Conservation (phyloP, 2,888 invertebrate genomes). For the Coelopa pilipes region DNA sequence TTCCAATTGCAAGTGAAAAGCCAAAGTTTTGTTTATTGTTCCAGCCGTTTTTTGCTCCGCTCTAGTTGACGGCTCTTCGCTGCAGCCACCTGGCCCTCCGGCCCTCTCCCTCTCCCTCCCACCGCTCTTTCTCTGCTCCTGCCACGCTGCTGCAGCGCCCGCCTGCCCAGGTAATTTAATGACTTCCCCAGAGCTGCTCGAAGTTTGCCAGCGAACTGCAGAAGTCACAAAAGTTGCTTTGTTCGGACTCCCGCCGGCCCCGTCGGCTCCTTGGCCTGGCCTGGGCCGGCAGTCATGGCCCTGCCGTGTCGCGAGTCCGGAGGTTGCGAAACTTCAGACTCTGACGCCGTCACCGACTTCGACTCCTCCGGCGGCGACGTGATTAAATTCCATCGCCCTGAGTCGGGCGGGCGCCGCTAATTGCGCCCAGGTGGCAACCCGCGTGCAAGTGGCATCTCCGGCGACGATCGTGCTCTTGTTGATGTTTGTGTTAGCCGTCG, state of each 20-base stretch:
- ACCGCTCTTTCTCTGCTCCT: too few relatives aligned
- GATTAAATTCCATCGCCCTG: too few relatives aligned
- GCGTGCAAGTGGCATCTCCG: neutral
- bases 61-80: slow-evolving; percentile 5
- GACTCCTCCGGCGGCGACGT: too few relatives aligned
- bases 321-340: too few relatives aligned
- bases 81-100: neutral
- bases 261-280: neutral
- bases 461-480: too few relatives aligned
- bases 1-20: slow-evolving; percentile 9
- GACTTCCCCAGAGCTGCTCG: slow-evolving; percentile 37
- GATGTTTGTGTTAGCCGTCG: too few relatives aligned
- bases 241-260: neutral
- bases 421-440: neutral
- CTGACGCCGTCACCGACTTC: too few relatives aligned
- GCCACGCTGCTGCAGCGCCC: neutral
- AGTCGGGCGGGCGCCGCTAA: too few relatives aligned
- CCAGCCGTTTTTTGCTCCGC: slow-evolving; percentile 24
- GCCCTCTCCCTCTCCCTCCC: neutral
- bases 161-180: slow-evolving; percentile 47
- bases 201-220: too few relatives aligned
- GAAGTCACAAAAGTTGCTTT: too few relatives aligned
- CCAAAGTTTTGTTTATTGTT: slow-evolving; percentile 33
- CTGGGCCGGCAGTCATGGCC: too few relatives aligned
- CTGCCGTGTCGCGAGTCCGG: too few relatives aligned